phyloP scores from a whole-genome alignment of 2,113 vertebrate species.

The Menura novaehollandiae region DNA sequence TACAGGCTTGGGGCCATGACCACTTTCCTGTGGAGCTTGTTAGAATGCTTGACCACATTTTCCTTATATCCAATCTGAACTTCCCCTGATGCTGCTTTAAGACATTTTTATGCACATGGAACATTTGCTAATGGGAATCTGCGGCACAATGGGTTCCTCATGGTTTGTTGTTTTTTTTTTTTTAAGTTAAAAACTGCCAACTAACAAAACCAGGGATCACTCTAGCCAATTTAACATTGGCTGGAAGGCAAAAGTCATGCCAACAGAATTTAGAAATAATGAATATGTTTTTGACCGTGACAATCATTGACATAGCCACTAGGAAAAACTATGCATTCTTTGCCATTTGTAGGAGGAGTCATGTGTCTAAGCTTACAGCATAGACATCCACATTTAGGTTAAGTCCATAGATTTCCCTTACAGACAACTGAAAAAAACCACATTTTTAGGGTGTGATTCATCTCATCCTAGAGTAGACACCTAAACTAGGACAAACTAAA shows the following conservation, averaged over 20 bases:
- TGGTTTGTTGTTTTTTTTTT: accelerated
- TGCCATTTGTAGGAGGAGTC: neutral
- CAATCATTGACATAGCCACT: neutral
- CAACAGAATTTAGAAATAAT: neutral
- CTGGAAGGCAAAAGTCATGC: neutral
- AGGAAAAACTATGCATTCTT: neutral
- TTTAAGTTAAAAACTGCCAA: neutral
- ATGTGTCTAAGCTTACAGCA: neutral
- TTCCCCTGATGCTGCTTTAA: neutral
- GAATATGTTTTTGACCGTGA: neutral
- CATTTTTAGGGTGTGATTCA: neutral
- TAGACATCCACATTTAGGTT: neutral
- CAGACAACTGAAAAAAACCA: neutral
- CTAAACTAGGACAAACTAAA: neutral
- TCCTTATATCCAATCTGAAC: neutral
- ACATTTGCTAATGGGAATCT: neutral
- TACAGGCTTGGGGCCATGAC: neutral
- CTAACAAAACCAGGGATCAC: neutral
- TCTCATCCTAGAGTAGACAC: neutral
- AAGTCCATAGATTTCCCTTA: neutral
- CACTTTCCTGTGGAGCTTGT: accelerated
- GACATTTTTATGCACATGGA: neutral
- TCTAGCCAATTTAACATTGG: neutral
- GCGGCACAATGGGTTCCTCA: neutral
- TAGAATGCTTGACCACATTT: neutral